Conservation (phyloP, 2,888 invertebrate species). For the Neoitamus cyanurus region DNA sequence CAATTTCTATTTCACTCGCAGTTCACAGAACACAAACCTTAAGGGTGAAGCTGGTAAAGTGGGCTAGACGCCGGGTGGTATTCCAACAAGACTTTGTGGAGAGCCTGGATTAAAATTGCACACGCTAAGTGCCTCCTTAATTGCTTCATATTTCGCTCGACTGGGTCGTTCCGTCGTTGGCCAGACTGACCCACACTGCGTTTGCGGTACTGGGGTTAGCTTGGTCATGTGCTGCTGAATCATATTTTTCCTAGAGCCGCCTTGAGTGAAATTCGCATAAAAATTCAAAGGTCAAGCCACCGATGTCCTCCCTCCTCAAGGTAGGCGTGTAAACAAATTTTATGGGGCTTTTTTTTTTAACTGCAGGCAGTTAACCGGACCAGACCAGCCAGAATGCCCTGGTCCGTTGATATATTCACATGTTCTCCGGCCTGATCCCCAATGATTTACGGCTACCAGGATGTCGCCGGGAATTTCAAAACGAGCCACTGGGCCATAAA, state of each 20-base stretch:
- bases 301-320: background rate
- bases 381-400: background rate
- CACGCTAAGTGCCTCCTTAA: background rate
- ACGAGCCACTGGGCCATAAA: slow-evolving; percentile 8
- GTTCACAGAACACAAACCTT: background rate
- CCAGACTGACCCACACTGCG: background rate
- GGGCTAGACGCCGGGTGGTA: background rate
- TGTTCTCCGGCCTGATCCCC: background rate
- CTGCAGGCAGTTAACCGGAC: background rate
- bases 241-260: background rate
- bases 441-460: slow-evolving; percentile 3
- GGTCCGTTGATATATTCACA: background rate
- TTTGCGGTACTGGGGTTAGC: background rate
- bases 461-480: slow-evolving; percentile 7
- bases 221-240: background rate
- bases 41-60: background rate
- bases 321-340: background rate
- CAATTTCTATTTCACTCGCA: background rate
- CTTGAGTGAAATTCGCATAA: background rate
- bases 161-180: background rate
- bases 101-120: background rate
- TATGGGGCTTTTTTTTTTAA: background rate
- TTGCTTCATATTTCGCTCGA: background rate
- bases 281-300: background rate
- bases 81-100: background rate